Evolutionary conservation across 2,113 vertebrate genomes (phyloP), one percentile per base, ranked within the genome.

Genomic region (Equus quagga): DNA sequence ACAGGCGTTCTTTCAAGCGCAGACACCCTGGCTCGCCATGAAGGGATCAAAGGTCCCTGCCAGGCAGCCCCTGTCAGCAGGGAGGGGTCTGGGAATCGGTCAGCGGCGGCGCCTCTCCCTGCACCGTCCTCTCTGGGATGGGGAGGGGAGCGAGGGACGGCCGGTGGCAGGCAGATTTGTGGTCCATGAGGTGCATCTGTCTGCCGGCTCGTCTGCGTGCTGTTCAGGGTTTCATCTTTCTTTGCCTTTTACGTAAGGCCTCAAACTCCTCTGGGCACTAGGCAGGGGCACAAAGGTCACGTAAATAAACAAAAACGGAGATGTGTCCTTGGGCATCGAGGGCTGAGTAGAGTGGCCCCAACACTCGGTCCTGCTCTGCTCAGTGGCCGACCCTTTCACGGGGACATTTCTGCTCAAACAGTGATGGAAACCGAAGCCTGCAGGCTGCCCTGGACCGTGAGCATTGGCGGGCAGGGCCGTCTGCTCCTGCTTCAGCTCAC

Each of bases 381-480:
- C 26, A n/a, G 64, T 17, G n/a, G 14, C 26, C 1, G 0, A 31
- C 24, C 31, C 54, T 64, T 36, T 31, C 28, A 17, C 0, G 1
- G n/a, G 62, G 21, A 67, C 23, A 21, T 36, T 12, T 36, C 11
- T 3, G 9, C 56, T 36, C 33, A n/a, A 31, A 67, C 1, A 17
- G 67, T 1, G 17, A 4, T 2, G 1, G 31, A 3, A 2, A 6
- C 8, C 0, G 7, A 60, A 90, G 51, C n/a, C 49, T 1, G 13
- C 31, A 11, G 85, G 15, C 49, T 4, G n/a, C n/a, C 3, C 58
- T 1, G 24, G 56, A 31, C 9, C 0, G 2, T 2, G 26, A 46
- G 28, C 28, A 8, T 18, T 11, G 2, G 2, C 17, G 2, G 28
- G 56, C 65, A 19, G 64, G 72, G 28, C 65, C 0, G 3, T 51